These are phyloP conservation scores for Rostratula benghalensis DNA, from an alignment of 2,113 vertebrate genomes.

Conservation along the genomic window DNA sequence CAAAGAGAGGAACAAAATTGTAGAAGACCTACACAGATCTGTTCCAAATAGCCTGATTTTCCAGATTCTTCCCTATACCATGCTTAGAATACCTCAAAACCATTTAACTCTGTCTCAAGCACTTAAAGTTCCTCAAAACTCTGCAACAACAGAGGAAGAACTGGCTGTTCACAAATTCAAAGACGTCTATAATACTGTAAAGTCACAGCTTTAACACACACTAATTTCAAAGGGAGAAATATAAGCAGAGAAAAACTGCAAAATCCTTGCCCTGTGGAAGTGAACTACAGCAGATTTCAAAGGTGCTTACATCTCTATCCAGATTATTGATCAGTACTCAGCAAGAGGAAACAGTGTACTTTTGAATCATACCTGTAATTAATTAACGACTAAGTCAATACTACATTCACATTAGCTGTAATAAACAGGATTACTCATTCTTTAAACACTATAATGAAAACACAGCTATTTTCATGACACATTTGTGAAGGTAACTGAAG, in stretches of 20 bases:
- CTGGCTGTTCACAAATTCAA: neutral
- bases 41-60: neutral
- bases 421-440: neutral
- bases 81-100: neutral
- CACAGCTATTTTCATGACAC: neutral
- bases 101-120: neutral
- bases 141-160: neutral
- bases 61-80: neutral
- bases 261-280: neutral
- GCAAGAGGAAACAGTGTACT: neutral
- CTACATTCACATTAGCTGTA: neutral
- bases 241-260: neutral
- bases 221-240: neutral
- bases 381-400: slow-evolving; percentile 32
- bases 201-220: neutral
- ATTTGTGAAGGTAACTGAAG: neutral
- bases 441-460: neutral
- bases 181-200: neutral
- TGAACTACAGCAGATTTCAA: neutral
- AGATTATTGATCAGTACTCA: neutral
- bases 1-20: neutral
- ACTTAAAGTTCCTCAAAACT: neutral
- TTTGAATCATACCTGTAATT: neutral
- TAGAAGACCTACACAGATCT: neutral
- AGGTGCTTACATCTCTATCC: neutral